These are phyloP conservation scores for Cotesia vestalis DNA, from an alignment of 1,140 invertebrate genomes.

Conservation along the genomic window DNA sequence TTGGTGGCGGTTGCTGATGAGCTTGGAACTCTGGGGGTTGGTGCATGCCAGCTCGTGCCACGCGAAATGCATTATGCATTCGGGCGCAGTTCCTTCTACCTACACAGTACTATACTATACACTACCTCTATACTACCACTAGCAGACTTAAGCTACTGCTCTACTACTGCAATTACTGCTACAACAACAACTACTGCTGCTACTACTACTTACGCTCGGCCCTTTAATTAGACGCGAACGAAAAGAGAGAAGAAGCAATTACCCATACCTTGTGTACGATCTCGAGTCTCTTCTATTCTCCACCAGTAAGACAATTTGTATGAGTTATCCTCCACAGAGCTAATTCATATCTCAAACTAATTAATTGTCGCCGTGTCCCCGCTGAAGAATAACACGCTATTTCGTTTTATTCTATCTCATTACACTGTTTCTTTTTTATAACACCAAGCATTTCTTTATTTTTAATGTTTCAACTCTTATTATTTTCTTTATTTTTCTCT, in stretches of 20 bases:
- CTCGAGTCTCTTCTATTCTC: background rate
- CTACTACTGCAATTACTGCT: too few relatives aligned
- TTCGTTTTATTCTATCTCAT: background rate
- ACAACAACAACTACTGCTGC: too few relatives aligned
- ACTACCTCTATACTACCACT: too few relatives aligned
- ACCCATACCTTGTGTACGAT: slow-evolving; percentile 40
- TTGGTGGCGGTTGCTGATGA: slow-evolving; percentile 39
- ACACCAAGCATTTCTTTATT: too few relatives aligned
- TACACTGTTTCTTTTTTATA: background rate
- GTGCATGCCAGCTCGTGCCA: slow-evolving; percentile 39
- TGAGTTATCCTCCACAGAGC: slow-evolving; percentile 26
- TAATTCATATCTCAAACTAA: slow-evolving; percentile 27
- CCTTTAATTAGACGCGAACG: slow-evolving; percentile 56
- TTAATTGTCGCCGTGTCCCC: background rate
- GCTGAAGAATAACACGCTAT: background rate
- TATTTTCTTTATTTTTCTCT: too few relatives aligned
- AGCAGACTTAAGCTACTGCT: too few relatives aligned
- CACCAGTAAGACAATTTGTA: slow-evolving; percentile 34
- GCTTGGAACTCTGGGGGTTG: slow-evolving; percentile 18
- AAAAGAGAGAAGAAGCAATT: slow-evolving; percentile 54
- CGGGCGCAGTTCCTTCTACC: slow-evolving; percentile 50
- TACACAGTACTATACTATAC: slow-evolving; percentile 8
- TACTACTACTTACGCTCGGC: slow-evolving; percentile 28
- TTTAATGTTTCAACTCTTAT: too few relatives aligned
- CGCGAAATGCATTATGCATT: slow-evolving; percentile 61